phyloP scores from a whole-genome alignment of 2,888 invertebrate genomes.

The Ctena decussata region DNA sequence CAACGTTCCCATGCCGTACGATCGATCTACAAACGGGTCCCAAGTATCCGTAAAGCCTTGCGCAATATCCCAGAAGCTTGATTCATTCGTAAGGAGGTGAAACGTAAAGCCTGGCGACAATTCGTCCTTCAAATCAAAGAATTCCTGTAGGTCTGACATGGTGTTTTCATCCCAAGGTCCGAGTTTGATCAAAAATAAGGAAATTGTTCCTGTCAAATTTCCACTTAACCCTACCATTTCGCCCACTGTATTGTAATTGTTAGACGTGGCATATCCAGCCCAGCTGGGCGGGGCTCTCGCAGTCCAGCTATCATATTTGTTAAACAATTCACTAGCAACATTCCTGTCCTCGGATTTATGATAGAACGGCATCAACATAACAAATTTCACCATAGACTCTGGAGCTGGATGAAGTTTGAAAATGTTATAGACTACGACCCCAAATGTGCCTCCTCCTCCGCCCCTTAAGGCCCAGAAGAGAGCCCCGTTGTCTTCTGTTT shows the following conservation, averaged over 20 bases:
- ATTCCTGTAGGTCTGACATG: conserved; percentile 2
- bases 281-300: conserved; percentile 48
- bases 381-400: conserved; percentile 24
- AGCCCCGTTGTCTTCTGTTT: conserved; percentile 35
- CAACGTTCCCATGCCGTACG: conserved; percentile 34
- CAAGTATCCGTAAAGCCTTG: conserved; percentile 4
- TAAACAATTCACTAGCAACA: background rate
- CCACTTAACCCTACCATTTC: too few species aligned
- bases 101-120: background rate
- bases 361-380: background rate
- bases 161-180: conserved; percentile 56
- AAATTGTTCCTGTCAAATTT: conserved; percentile 21
- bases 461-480: conserved; percentile 72
- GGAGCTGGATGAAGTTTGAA: conserved; percentile 57
- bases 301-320: background rate
- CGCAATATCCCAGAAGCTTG: conserved; percentile 48
- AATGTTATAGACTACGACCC: conserved; percentile 50
- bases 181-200: conserved; percentile 50
- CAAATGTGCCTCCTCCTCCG: conserved; percentile 69
- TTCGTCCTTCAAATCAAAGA: background rate
- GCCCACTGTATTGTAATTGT: conserved; percentile 19
- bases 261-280: conserved; percentile 57
- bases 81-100: conserved; percentile 26
- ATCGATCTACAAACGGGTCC: conserved; percentile 23
- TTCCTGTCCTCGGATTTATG: conserved; percentile 14